Evolutionary conservation across 1,140 invertebrate genomes (phyloP), one percentile per base, ranked within the genome.

Genomic region (Alviniconcha marisindica): DNA sequence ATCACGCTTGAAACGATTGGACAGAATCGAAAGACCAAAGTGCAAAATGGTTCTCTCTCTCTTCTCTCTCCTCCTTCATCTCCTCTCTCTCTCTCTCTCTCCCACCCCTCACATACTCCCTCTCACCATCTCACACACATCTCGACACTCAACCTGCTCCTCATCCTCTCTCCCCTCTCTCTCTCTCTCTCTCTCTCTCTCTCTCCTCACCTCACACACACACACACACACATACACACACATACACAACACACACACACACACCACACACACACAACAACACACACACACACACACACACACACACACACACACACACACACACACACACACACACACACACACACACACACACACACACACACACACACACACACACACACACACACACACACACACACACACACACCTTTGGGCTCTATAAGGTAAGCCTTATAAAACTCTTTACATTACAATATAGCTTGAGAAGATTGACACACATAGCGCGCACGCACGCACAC

Each of bases 331-430:
- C 28, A 33, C 60, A 21, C 60, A 66, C 60, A 31, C 60, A 66
- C 60, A 21, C 60, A 33, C 60, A 21, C 60, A 66, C 60, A 21
- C 60, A 66, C 60, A 33, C 60, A 66, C 31, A 33, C 60, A 66
- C 60, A 33, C 60, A 66, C 60, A 33, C 60, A 66, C 60, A 33
- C 60, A 66, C 60, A 33, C 60, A 66, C 60, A 33, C 60, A 66
- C 60, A 33, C 28, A 66, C 60, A 33, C 60, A 66, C 60, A 33
- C 60, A 66, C 60, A 33, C 60, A 66, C 60, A 33, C 60, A 66
- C 60, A 33, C 60, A 66, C 60, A 33, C 60, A 66, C 60, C 18
- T 24, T n/a, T n/a, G n/a, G n/a, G n/a, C n/a, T n/a, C n/a, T n/a
- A n/a, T n/a, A n/a, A n/a, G n/a, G n/a, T n/a, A n/a, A n/a, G n/a